These are phyloP conservation scores for Etia nguti DNA, from an alignment of 2,113 vertebrate species.

Conservation along the genomic window DNA sequence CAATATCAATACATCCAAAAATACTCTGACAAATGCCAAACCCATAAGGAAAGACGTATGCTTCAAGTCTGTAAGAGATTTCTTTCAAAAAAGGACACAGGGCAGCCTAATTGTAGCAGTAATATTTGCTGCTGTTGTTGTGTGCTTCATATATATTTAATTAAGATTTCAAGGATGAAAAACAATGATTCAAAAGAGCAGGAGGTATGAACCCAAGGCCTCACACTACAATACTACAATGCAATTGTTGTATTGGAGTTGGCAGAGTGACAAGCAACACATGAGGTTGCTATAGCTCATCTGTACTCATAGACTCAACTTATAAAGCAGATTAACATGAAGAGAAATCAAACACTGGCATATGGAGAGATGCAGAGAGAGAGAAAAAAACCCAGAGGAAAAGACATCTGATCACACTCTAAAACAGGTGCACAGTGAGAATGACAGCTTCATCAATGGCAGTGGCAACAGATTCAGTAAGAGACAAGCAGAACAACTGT, in stretches of 20 bases:
- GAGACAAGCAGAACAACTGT: neutral
- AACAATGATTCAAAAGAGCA: neutral
- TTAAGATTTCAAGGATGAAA: neutral
- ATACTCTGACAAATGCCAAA: neutral
- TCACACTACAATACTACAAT: neutral
- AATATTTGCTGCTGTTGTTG: neutral
- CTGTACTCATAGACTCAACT: neutral
- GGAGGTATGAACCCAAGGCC: neutral
- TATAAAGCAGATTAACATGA: constrained; percentile 27
- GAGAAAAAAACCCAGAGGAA: neutral
- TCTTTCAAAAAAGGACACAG: neutral
- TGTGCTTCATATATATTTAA: neutral
- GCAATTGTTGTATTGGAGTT: neutral
- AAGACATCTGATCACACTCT: constrained; percentile 31
- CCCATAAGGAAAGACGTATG: neutral
- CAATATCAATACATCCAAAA: neutral
- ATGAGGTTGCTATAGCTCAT: constrained; percentile 6
- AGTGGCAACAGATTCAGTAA: neutral
- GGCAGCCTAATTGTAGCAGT: neutral
- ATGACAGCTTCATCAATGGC: constrained; percentile 20
- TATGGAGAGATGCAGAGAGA: constrained; percentile 7
- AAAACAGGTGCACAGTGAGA: constrained; percentile 1
- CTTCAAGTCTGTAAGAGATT: neutral
- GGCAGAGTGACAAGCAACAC: neutral
- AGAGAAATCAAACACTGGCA: constrained; percentile 17